Base-by-base conservation (phyloP, 2,113 vertebrate genomes). In the Butastur rufipennis region DNA sequence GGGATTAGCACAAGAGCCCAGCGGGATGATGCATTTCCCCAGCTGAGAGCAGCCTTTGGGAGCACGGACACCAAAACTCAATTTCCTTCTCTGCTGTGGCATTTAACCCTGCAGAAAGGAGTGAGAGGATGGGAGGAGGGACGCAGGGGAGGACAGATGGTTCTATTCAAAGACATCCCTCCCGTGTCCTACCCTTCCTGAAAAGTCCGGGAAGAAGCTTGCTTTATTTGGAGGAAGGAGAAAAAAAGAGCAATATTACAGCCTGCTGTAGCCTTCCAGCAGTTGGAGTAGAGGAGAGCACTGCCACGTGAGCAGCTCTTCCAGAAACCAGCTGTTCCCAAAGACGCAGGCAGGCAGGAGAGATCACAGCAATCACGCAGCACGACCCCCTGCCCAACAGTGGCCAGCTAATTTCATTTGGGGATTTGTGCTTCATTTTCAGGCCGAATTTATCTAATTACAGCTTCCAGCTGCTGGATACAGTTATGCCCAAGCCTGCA, bases 11-110 rank as follows among this genome's bases (percentile, higher is more conserved):
- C 0, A 4, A 75, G 45, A 80, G 59, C 67, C 82, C 71, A 59
- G 71, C 0, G 2, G 55, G 71, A 72, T 36, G 71, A 93, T 84
- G 82, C 71, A 86, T 84, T 79, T 91, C 58, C 74, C 58, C 5
- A n/a, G 79, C 79, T 81, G 63, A 80, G 75, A 86, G 55, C 48
- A 88, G 86, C 75, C 72, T 56, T 83, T 53, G 88, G 83, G 82
- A 92, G 78, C 87, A 87, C 73, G 71, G 90, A 74, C 94, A 79
- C 78, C n/a, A 68, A 90, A 91, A 88, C 83, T 84, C 94, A 78
- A 92, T 95, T 88, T 94, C 79, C 73, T 83, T 22, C 86, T 50
- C 52, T 8, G 34, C 90, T n/a, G 20, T 40, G 72, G 72, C 82
- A 81, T 75, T 90, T 88, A 65, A 94, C 95, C 88, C 63, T 17